These are phyloP conservation scores for Mesocricetus auratus DNA, from an alignment of 2,113 vertebrate species.

Conservation along the genomic window DNA sequence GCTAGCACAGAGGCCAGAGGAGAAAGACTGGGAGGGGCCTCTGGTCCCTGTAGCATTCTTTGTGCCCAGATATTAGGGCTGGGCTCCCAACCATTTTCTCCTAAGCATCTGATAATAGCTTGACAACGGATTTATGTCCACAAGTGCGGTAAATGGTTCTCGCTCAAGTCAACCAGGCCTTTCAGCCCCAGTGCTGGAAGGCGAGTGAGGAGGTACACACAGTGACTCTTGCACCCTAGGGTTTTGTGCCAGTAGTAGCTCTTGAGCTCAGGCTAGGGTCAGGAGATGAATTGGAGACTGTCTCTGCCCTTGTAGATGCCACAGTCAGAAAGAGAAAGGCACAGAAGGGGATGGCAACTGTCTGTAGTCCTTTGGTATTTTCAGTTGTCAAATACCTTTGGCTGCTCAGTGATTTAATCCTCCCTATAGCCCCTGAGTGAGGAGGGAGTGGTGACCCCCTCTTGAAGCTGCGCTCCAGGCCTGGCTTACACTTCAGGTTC, in stretches of 20 bases:
- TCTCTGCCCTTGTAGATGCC: not conserved
- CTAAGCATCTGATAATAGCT: not conserved
- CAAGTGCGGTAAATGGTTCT: not conserved
- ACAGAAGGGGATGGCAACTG: not conserved
- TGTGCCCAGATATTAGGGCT: not conserved
- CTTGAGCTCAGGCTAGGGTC: not conserved
- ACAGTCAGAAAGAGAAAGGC: not conserved
- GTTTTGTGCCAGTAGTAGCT: not conserved
- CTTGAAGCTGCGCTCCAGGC: not conserved
- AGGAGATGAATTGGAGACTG: not conserved
- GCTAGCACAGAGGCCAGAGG: not conserved
- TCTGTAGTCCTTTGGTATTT: not conserved
- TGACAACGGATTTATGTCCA: not conserved
- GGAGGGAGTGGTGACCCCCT: too few species aligned
- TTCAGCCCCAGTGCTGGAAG: fast-evolving
- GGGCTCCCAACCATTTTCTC: not conserved
- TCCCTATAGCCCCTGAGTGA: not conserved
- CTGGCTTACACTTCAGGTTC: not conserved
- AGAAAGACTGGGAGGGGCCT: not conserved
- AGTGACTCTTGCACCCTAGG: not conserved
- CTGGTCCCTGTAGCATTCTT: too few species aligned
- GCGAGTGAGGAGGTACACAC: not conserved
- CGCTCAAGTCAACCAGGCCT: not conserved
- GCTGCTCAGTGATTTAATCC: not conserved
- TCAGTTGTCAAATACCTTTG: not conserved